phyloP scores from a whole-genome alignment of 1,140 invertebrate genomes.

The Drosophila navojoa region DNA sequence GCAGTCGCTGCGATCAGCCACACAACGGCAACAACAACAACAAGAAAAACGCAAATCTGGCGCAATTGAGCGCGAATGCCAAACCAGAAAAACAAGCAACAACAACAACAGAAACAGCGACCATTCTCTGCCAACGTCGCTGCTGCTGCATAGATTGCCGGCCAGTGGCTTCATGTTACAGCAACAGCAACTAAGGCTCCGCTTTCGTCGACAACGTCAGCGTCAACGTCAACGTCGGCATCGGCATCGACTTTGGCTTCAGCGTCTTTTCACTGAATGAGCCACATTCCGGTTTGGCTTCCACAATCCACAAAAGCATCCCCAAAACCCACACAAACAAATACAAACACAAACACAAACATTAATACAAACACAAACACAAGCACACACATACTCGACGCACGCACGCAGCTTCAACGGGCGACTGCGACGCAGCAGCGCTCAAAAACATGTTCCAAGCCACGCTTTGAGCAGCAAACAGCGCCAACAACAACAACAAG shows the following conservation, averaged over 20 bases:
- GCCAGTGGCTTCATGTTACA: slow-evolving; percentile 67
- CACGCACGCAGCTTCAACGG: slow-evolving; percentile 22
- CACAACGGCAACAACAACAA: slow-evolving; percentile 36
- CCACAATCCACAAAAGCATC: slow-evolving; percentile 77
- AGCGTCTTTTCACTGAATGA: slow-evolving; percentile 79
- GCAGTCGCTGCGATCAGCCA: slow-evolving; percentile 44
- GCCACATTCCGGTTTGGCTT: slow-evolving; percentile 79
- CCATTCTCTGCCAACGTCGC: slow-evolving; percentile 23
- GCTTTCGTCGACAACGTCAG: slow-evolving; percentile 42
- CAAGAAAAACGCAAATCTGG: slow-evolving; percentile 76
- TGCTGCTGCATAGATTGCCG: slow-evolving; percentile 68
- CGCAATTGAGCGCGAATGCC: slow-evolving; percentile 78
- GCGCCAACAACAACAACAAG: slow-evolving; percentile 23
- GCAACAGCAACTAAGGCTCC: slow-evolving; percentile 33
- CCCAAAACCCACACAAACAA: slow-evolving; percentile 68
- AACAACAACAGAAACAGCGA: slow-evolving; percentile 32
- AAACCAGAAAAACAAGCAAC: slow-evolving; percentile 80
- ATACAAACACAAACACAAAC: slow-evolving; percentile 10
- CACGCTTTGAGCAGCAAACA: slow-evolving; percentile 42
- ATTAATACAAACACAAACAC: slow-evolving; percentile 19
- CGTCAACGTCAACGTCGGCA: slow-evolving; percentile 28
- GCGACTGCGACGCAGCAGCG: slow-evolving; percentile 21
- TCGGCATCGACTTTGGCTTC: slow-evolving; percentile 36
- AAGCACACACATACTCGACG: slow-evolving; percentile 10
- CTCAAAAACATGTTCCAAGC: slow-evolving; percentile 61